Conservation (phyloP, 92 coral and sea anemone genomes). For the Anthopleura xanthogrammica region DNA sequence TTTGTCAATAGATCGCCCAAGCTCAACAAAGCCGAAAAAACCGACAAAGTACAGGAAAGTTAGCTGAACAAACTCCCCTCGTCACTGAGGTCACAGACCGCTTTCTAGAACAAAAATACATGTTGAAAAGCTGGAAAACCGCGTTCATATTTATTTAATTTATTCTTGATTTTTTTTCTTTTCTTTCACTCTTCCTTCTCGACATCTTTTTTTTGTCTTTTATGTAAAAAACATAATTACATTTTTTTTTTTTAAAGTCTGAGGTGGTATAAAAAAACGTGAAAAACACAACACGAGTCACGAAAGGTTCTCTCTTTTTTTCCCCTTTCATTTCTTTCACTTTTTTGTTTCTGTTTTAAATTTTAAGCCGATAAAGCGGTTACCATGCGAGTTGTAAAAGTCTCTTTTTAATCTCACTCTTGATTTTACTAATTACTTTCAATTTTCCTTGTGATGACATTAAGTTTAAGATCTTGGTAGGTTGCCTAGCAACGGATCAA, state of each 20-base stretch:
- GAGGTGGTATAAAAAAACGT: neutral
- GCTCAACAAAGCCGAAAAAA: conserved; percentile 10
- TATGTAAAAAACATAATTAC: neutral
- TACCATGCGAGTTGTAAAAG: neutral
- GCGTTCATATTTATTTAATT: neutral
- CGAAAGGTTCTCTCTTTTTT: neutral
- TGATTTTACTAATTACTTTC: conserved; percentile 27
- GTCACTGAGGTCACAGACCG: neutral
- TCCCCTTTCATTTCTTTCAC: neutral
- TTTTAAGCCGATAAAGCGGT: neutral
- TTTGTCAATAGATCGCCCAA: neutral
- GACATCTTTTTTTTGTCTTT: neutral
- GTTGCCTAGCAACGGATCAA: conserved; percentile 19
- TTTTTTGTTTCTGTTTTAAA: neutral
- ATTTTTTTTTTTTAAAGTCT: neutral
- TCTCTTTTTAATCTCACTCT: conserved; percentile 6
- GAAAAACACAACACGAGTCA: neutral
- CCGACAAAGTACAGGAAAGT: neutral
- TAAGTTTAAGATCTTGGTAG: conserved; percentile 15
- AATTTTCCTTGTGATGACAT: conserved; percentile 24
- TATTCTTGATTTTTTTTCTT: neutral
- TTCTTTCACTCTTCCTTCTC: neutral
- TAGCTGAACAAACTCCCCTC: conserved; percentile 10
- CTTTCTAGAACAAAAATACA: too few species aligned
- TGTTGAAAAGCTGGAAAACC: neutral